Conservation (phyloP, 2,888 invertebrate genomes). For the Drosophila maculinotata region DNA sequence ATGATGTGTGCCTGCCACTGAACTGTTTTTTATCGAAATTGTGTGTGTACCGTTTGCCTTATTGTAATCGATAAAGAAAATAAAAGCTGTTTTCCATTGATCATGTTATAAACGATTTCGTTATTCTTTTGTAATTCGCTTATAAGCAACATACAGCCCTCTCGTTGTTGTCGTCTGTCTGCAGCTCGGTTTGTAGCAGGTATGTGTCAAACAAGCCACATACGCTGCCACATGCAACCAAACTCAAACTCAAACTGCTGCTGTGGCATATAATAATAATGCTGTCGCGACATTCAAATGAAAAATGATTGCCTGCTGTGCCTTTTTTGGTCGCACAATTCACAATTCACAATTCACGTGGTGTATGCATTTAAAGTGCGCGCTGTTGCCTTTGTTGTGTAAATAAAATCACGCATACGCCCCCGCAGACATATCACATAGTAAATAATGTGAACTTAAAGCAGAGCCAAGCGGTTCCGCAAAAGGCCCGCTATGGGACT, state of each 20-base stretch:
- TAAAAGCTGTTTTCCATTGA: too few species aligned
- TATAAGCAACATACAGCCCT: neutral
- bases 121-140: too few species aligned
- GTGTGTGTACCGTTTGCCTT: neutral
- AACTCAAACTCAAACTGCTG: too few species aligned
- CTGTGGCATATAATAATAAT: constrained; percentile 23
- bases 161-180: constrained; percentile 8
- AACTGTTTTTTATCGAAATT: too few species aligned
- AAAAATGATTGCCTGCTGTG: constrained; percentile 63
- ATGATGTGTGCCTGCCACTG: constrained; percentile 21
- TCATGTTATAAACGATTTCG: too few species aligned
- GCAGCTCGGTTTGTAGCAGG: constrained; percentile 15
- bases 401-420: constrained; percentile 61
- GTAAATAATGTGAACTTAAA: constrained; percentile 37
- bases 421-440: constrained; percentile 14
- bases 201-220: constrained; percentile 25
- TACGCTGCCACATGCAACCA: neutral
- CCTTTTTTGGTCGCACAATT: constrained; percentile 29
- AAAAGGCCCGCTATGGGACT: constrained; percentile 7
- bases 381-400: constrained; percentile 28
- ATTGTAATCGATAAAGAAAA: neutral
- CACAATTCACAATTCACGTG: constrained; percentile 29
- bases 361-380: constrained; percentile 41
- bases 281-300: constrained; percentile 62
- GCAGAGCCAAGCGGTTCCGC: constrained; percentile 7